phyloP scores from a whole-genome alignment of 2,797 vertebrate genomes.

The Phyllotis vaccarum region DNA sequence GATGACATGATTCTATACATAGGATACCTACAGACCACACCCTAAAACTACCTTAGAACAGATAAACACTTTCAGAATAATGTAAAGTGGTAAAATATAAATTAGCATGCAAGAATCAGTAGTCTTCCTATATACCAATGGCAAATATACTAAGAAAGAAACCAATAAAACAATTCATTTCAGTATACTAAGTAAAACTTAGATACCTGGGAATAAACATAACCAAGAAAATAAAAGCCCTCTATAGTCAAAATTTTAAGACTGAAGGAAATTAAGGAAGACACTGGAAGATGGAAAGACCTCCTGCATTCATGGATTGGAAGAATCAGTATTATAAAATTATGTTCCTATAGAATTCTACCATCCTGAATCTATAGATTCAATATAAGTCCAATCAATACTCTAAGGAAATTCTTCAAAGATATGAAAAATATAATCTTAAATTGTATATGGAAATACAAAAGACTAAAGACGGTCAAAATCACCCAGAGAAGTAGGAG shows the following conservation, averaged over 20 bases:
- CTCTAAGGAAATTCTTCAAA: too few relatives aligned
- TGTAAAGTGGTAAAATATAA: neutral
- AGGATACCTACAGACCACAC: neutral
- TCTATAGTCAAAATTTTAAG: neutral
- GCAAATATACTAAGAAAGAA: neutral
- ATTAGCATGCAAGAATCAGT: neutral
- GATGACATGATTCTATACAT: too few relatives aligned
- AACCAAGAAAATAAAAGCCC: too few relatives aligned
- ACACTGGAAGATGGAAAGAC: neutral
- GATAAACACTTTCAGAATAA: neutral
- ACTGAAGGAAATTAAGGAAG: neutral
- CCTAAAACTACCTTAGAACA: neutral
- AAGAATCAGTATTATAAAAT: too few relatives aligned
- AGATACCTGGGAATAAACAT: neutral
- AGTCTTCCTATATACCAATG: neutral
- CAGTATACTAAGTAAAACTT: neutral
- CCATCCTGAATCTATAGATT: too few relatives aligned
- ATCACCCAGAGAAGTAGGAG: too few relatives aligned
- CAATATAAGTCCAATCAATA: too few relatives aligned
- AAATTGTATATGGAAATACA: too few relatives aligned
- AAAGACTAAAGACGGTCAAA: too few relatives aligned
- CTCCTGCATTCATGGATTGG: neutral
- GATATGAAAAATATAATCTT: too few relatives aligned
- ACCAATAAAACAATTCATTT: neutral
- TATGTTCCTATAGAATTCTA: too few relatives aligned